Evolutionary conservation across 23 tunicate genomes (phyloP).

Genomic region (Trididemnum nubilum): DNA sequence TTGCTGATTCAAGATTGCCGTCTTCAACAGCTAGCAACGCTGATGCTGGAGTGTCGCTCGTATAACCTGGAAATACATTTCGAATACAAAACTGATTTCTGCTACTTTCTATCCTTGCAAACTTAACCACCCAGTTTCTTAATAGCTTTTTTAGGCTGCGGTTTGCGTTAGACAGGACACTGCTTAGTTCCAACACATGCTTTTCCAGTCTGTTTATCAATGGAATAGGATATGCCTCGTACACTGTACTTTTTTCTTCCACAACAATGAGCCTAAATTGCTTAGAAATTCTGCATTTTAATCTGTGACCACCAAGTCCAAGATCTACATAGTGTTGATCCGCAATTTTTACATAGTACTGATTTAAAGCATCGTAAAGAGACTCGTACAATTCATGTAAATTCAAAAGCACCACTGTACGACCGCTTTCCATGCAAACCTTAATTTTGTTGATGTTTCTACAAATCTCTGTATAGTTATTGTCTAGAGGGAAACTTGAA

Average conservation of each 20-base stretch:
- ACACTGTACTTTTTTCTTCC: conserved; percentile 69
- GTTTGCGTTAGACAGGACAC: conserved; percentile 41
- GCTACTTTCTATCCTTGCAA: not conserved
- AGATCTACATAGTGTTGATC: conserved; percentile 68
- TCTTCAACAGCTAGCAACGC: conserved; percentile 34
- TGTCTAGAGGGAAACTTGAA: conserved; percentile 81
- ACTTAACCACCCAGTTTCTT: conserved; percentile 52
- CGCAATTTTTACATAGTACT: conserved; percentile 39
- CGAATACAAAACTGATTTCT: not conserved
- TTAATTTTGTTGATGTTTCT: conserved; percentile 82
- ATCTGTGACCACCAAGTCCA: conserved; percentile 88
- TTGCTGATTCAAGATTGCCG: not conserved
- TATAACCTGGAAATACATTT: conserved; percentile 67
- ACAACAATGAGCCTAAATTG: conserved; percentile 68
- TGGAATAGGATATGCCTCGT: conserved; percentile 75
- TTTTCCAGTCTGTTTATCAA: conserved; percentile 85
- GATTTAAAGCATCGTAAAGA: conserved; percentile 51
- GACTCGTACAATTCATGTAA: conserved; percentile 34
- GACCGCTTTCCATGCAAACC: conserved; percentile 82
- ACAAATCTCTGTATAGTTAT: conserved; percentile 71
- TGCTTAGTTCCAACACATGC: conserved; percentile 49
- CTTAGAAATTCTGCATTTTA: conserved; percentile 74
- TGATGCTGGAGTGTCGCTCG: conserved; percentile 59
- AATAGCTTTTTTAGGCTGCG: conserved; percentile 11
- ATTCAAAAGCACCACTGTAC: conserved; percentile 59